These are phyloP conservation scores for Heliothis virescens DNA, from an alignment of 1,140 invertebrate genomes.

Conservation along the genomic window DNA sequence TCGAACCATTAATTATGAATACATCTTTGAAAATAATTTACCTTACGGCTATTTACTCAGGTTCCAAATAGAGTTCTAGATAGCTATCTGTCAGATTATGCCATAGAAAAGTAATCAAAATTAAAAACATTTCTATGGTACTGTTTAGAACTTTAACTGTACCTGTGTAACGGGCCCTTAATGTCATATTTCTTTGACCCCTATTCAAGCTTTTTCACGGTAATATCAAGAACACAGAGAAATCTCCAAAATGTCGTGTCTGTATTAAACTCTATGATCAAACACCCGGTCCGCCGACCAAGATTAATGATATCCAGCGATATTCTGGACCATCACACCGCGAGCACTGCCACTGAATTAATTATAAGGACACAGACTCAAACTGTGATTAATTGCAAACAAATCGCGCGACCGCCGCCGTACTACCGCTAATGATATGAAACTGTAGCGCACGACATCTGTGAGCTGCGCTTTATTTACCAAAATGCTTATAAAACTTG, in stretches of 20 bases:
- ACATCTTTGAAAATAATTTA: too few relatives aligned
- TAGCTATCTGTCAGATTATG: too few relatives aligned
- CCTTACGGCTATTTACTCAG: too few relatives aligned
- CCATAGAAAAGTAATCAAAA: too few relatives aligned
- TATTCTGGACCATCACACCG: slow-evolving; percentile 38
- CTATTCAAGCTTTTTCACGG: neutral
- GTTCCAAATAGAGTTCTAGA: too few relatives aligned
- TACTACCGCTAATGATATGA: neutral
- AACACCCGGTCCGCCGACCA: slow-evolving; percentile 33
- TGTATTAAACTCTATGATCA: slow-evolving; percentile 11
- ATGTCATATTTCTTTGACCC: too few relatives aligned
- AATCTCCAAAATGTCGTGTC: neutral
- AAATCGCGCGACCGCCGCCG: neutral
- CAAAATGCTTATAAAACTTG: too few relatives aligned
- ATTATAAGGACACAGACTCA: slow-evolving; percentile 36
- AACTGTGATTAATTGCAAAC: slow-evolving; percentile 49
- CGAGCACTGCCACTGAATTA: slow-evolving; percentile 38
- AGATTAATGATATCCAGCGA: slow-evolving; percentile 50
- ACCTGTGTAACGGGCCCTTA: too few relatives aligned
- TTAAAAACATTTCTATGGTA: too few relatives aligned
- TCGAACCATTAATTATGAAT: too few relatives aligned
- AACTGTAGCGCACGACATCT: neutral
- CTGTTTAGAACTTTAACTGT: too few relatives aligned
- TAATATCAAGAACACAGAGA: neutral
- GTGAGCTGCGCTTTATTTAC: too few relatives aligned